Evolutionary conservation across 2,888 invertebrate genomes (phyloP).

Genomic region (Trichogramma dendrolimi): DNA sequence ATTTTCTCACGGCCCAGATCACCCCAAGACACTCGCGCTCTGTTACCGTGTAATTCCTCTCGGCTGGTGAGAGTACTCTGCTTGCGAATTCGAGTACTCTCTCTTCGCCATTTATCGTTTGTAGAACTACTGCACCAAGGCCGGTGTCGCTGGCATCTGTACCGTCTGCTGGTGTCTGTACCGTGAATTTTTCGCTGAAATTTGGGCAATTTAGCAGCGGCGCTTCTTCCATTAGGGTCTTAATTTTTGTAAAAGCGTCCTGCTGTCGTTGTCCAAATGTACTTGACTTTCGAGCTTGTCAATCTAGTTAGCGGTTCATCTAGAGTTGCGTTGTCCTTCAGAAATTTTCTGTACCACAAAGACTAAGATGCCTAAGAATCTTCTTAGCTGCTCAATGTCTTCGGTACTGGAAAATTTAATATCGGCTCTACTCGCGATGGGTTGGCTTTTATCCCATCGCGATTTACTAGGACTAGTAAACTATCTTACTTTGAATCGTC

Average conservation of each 20-base stretch:
- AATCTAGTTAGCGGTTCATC: conserved; percentile 27
- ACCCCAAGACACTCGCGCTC: too few relatives aligned
- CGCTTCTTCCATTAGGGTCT: conserved; percentile 13
- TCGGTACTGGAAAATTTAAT: conserved; percentile 32
- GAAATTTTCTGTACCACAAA: conserved; percentile 39
- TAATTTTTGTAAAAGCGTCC: conserved; percentile 12
- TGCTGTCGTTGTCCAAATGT: conserved; percentile 11
- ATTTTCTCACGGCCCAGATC: too few relatives aligned
- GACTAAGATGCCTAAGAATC: conserved; percentile 39
- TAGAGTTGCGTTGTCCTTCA: conserved; percentile 30
- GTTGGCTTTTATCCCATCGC: conserved; percentile 30
- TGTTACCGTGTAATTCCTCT: too few relatives aligned
- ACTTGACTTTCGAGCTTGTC: neutral
- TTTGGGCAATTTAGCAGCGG: conserved; percentile 26
- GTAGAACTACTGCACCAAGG: too few relatives aligned
- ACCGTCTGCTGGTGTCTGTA: too few relatives aligned
- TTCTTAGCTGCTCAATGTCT: conserved; percentile 30
- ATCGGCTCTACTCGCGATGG: conserved; percentile 25
- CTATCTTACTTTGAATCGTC: conserved; percentile 29
- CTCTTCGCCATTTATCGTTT: too few relatives aligned
- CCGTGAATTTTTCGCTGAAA: conserved; percentile 9
- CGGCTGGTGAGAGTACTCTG: too few relatives aligned
- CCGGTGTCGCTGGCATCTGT: neutral
- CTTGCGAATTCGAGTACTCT: too few relatives aligned
- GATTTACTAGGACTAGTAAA: conserved; percentile 38